Percentiles rank a stretch among this genome's conserved stretches.
phyloP scores from a whole-genome alignment of 2,888 invertebrate genomes.

The Monopis laevigella region DNA sequence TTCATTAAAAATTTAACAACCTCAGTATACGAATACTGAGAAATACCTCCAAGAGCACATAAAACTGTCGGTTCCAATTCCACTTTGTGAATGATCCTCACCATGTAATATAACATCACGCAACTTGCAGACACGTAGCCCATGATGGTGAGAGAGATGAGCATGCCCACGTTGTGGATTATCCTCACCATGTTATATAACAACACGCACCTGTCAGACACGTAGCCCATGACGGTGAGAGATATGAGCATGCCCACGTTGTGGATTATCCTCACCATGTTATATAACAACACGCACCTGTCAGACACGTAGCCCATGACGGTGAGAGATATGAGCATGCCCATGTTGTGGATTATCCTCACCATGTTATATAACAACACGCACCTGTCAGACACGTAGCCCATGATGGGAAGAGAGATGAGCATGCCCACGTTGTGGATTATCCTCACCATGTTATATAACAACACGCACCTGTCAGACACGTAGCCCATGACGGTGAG shows the following conservation, averaged over 20 bases:
- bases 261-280: slow-evolving; percentile 79
- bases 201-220: slow-evolving; percentile 73
- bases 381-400: slow-evolving; percentile 75
- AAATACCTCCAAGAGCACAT: too few relatives aligned
- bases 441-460: slow-evolving; percentile 78
- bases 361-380: slow-evolving; percentile 63
- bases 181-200: slow-evolving; percentile 79
- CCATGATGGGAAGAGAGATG: slow-evolving; percentile 75
- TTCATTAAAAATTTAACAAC: too few relatives aligned
- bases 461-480: slow-evolving; percentile 70
- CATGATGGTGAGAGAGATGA: slow-evolving; percentile 75
- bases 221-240: slow-evolving; percentile 73
- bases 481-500: slow-evolving; percentile 75
- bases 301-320: slow-evolving; percentile 78
- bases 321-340: slow-evolving; percentile 77
- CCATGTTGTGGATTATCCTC: slow-evolving; percentile 78
- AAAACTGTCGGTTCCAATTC: too few relatives aligned
- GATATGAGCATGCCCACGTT: slow-evolving; percentile 78
- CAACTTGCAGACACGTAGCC: slow-evolving; percentile 77
- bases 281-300: too few relatives aligned
- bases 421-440: slow-evolving; percentile 79
- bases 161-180: slow-evolving; percentile 76
- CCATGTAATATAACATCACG: too few relatives aligned
- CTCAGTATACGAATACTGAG: too few relatives aligned
- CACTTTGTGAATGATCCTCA: too few relatives aligned